These are phyloP conservation scores for Haliaeetus leucogaster DNA, from an alignment of 2,113 vertebrate species.

Conservation along the genomic window DNA sequence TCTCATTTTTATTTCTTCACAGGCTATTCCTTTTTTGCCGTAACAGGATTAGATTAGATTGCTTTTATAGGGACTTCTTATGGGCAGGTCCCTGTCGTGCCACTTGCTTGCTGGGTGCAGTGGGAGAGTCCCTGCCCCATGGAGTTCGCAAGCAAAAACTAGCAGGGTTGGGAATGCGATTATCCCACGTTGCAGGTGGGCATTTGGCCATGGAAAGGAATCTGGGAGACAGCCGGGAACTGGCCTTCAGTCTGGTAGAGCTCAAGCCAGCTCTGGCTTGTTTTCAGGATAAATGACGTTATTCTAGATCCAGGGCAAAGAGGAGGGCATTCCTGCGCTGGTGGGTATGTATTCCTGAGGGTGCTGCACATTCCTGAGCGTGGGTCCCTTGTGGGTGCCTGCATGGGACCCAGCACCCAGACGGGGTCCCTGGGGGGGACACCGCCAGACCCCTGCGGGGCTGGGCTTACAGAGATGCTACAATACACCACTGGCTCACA, in stretches of 20 bases:
- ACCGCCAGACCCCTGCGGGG: not conserved
- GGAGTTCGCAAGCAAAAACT: fast-evolving
- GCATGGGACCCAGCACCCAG: fast-evolving
- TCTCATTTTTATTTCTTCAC: not conserved
- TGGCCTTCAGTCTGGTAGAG: not conserved
- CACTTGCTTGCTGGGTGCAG: not conserved
- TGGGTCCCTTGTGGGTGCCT: not conserved
- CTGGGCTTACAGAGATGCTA: not conserved
- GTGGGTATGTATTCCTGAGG: not conserved
- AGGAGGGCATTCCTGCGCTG: fast-evolving
- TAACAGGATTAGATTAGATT: not conserved
- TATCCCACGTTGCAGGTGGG: not conserved
- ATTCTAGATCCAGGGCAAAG: not conserved
- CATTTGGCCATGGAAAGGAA: not conserved
- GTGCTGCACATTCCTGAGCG: fast-evolving
- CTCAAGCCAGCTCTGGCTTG: not conserved
- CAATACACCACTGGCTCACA: not conserved
- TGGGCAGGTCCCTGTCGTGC: not conserved
- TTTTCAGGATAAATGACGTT: not conserved
- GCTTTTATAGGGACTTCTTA: not conserved
- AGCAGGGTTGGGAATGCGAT: not conserved
- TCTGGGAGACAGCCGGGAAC: not conserved
- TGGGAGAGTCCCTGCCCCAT: not conserved
- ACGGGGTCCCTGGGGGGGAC: fast-evolving
- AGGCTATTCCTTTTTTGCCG: not conserved